Percentiles rank a stretch among this genome's conserved stretches.
These are phyloP conservation scores for Atethmia centrago DNA, from an alignment of 2,888 invertebrate species.

Conservation along the genomic window DNA sequence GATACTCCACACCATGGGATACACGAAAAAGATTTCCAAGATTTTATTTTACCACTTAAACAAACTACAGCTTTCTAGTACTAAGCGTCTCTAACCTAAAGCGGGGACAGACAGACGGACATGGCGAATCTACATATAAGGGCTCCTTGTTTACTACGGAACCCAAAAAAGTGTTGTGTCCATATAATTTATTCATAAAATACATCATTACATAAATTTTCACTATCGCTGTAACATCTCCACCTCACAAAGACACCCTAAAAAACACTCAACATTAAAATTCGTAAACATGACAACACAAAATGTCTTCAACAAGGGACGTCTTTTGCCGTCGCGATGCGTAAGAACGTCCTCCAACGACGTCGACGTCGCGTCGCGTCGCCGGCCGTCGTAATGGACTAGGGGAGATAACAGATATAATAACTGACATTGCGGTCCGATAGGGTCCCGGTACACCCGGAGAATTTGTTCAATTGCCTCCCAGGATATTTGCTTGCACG, in stretches of 20 bases:
- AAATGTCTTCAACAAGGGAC: slow-evolving; percentile 52
- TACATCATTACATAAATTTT: not conserved
- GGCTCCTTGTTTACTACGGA: too few relatives aligned
- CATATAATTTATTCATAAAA: not conserved
- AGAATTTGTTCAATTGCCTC: slow-evolving; percentile 55
- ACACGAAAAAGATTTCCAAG: too few relatives aligned
- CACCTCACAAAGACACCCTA: not conserved
- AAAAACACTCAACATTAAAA: slow-evolving; percentile 35
- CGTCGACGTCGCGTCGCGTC: slow-evolving; percentile 31
- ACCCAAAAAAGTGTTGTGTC: not conserved
- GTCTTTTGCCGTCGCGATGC: slow-evolving; percentile 29
- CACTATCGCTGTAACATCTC: not conserved
- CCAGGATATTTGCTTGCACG: slow-evolving; percentile 46
- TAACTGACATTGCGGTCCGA: slow-evolving; percentile 75
- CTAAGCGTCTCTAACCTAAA: too few relatives aligned
- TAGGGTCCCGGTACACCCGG: slow-evolving; percentile 64
- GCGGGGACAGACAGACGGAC: too few relatives aligned
- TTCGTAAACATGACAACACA: slow-evolving; percentile 34
- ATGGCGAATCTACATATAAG: too few relatives aligned
- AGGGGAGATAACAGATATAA: slow-evolving; percentile 79
- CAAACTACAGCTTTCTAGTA: too few relatives aligned
- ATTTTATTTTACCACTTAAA: too few relatives aligned
- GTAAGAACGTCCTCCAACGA: slow-evolving; percentile 45
- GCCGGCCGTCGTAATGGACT: slow-evolving; percentile 63
- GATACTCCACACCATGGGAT: too few relatives aligned